These are phyloP conservation scores for Caretta caretta DNA, from an alignment of 2,113 vertebrate genomes.

Conservation along the genomic window DNA sequence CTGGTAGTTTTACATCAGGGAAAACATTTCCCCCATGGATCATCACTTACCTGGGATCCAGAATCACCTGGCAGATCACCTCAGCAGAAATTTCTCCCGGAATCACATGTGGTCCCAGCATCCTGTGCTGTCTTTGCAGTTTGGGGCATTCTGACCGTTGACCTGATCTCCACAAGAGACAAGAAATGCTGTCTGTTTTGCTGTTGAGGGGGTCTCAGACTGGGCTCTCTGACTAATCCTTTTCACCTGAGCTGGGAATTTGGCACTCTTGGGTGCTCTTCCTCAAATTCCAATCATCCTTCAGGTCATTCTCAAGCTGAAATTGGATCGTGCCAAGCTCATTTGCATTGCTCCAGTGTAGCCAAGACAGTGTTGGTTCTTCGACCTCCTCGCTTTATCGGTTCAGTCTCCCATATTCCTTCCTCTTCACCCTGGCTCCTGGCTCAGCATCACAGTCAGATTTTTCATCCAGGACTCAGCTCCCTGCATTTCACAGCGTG, in stretches of 20 bases:
- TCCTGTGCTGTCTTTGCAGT: not conserved
- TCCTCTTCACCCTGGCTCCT: too few species aligned
- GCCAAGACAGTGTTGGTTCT: too few species aligned
- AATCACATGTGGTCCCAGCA: not conserved
- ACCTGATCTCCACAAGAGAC: not conserved
- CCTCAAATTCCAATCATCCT: not conserved
- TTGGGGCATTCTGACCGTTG: not conserved
- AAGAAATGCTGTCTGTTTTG: not conserved
- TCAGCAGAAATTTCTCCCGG: not conserved
- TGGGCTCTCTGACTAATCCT: not conserved
- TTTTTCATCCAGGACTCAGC: too few species aligned
- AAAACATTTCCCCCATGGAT: too few species aligned
- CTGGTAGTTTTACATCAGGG: too few species aligned
- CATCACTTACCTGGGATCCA: not conserved
- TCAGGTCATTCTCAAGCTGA: not conserved
- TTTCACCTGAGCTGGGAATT: not conserved
- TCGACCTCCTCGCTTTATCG: too few species aligned
- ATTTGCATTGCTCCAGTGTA: not conserved
- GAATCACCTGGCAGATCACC: not conserved
- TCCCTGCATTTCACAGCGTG: too few species aligned
- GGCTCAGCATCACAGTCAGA: too few species aligned
- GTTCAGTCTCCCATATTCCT: too few species aligned
- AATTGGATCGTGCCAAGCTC: not conserved
- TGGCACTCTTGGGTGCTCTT: too few species aligned
- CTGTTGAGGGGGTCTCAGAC: not conserved